Evolutionary conservation across 2,888 invertebrate genomes (phyloP).

Genomic region (Anoplius nigerrimus): DNA sequence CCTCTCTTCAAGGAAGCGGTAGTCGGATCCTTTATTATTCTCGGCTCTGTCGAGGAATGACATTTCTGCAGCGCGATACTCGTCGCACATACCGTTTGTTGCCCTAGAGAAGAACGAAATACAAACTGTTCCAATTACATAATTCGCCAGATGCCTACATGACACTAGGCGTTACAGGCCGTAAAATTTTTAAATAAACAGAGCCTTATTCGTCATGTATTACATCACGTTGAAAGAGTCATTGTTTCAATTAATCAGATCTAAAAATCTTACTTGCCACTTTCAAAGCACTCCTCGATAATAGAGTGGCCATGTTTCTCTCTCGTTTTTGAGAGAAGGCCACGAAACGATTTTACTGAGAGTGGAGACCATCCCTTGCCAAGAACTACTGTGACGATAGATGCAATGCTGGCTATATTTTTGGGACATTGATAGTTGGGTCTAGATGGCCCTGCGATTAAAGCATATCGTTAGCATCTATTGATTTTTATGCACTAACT

Average conservation of each 20-base stretch:
- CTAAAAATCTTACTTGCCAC: conserved; percentile 56
- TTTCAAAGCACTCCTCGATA: conserved; percentile 53
- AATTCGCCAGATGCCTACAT: background rate
- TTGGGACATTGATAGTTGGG: too few species aligned
- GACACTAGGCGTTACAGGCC: background rate
- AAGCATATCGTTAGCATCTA: too few species aligned
- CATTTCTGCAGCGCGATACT: conserved; percentile 54
- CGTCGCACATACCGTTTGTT: conserved; percentile 48
- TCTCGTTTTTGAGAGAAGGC: too few species aligned
- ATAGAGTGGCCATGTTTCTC: conserved; percentile 61
- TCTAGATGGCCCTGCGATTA: too few species aligned
- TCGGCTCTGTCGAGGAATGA: conserved; percentile 57
- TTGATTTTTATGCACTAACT: too few species aligned
- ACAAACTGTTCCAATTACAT: conserved; percentile 9
- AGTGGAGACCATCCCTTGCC: too few species aligned
- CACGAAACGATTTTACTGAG: too few species aligned
- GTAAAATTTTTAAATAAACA: background rate
- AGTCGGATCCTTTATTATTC: conserved; percentile 64
- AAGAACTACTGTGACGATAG: too few species aligned
- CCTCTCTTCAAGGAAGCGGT: conserved; percentile 84
- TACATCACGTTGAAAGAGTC: background rate
- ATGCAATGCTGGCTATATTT: too few species aligned
- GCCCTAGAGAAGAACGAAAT: conserved; percentile 44
- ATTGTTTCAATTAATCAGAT: background rate
- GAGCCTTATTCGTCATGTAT: background rate